Conservation (phyloP, 2,113 vertebrate genomes). For the Azemiops feae region DNA sequence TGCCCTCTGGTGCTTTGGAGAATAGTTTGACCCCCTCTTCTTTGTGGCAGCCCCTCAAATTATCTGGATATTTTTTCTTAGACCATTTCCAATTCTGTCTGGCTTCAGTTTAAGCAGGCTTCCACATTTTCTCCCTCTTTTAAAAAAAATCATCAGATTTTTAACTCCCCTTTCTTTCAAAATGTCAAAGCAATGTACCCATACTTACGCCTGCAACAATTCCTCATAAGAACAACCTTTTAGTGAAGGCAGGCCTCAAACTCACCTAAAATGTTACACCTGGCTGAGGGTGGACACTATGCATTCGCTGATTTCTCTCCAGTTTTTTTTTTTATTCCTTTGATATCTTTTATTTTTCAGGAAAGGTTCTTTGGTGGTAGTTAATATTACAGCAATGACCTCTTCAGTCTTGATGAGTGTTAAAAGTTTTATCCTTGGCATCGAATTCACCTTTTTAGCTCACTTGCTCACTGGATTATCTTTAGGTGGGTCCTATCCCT, state of each 20-base stretch:
- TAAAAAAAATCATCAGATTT: not conserved
- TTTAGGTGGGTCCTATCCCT: not conserved
- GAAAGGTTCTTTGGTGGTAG: not conserved
- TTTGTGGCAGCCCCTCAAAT: not conserved
- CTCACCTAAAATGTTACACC: not conserved
- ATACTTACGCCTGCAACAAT: not conserved
- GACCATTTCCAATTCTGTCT: not conserved
- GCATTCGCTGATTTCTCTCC: too few species aligned
- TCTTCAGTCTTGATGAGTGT: not conserved
- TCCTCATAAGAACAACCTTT: not conserved
- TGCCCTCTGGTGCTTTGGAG: too few species aligned
- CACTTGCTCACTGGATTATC: not conserved
- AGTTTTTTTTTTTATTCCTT: too few species aligned
- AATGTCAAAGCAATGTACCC: not conserved
- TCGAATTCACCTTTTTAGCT: not conserved
- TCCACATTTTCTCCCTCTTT: not conserved
- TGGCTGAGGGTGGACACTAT: not conserved
- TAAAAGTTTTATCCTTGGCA: fast-evolving
- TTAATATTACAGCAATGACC: not conserved
- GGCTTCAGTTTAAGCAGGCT: not conserved
- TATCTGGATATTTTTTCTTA: not conserved
- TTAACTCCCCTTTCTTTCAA: not conserved
- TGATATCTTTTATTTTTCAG: not conserved
- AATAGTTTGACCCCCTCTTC: too few species aligned
- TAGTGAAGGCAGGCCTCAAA: not conserved